Base-by-base conservation (phyloP, 2,797 vertebrate genomes). In the Stomatorhinus walkeri region DNA sequence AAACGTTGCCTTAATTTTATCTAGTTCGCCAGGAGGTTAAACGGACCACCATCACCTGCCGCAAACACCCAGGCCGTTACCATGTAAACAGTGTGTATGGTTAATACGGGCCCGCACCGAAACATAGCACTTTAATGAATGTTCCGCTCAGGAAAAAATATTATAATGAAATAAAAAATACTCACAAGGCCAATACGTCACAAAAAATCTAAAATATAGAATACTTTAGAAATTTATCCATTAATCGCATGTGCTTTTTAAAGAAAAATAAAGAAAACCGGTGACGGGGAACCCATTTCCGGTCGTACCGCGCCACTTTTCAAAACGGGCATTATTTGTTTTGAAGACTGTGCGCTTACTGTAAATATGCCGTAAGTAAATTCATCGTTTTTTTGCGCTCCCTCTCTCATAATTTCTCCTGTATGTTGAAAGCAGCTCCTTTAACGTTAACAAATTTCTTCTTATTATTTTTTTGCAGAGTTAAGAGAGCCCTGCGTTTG, bases 401-500 rank as follows among this genome's bases (percentile, higher is more conserved):
- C 3, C 3, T 87, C 32, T 56, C 36, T 59, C 0, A n/a, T 19
- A 87, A n/a, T 36, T 56, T 36, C 7, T 87, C 22, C 40, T 43
- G 19, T 2, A 87, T 12, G 32, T 48, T n/a, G 59, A 28, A 8
- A 14, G 52, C 19, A 46, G 16, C 6, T 0, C 28, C n/a, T 46
- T 81, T 46, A 46, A 46, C 40, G 6, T 46, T n/a, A 43, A 32
- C 12, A 16, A n/a, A 46, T 46, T 36, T 91, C 93, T 94, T 48
- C 91, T 91, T 28, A 91, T 91, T 88, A 93, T 94, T 93, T 88
- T 79, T 89, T 94, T 93, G n/a, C 93, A 97, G 96, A 87, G 96
- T 90, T 87, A 97, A 93, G 93, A 94, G 96, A 93, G 91, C 94
- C 68, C 93, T 97, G 48, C 94, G 93, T 59, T 90, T 96, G 90